Conservation (phyloP, 2,888 invertebrate genomes). For the Eurytoma californica region DNA sequence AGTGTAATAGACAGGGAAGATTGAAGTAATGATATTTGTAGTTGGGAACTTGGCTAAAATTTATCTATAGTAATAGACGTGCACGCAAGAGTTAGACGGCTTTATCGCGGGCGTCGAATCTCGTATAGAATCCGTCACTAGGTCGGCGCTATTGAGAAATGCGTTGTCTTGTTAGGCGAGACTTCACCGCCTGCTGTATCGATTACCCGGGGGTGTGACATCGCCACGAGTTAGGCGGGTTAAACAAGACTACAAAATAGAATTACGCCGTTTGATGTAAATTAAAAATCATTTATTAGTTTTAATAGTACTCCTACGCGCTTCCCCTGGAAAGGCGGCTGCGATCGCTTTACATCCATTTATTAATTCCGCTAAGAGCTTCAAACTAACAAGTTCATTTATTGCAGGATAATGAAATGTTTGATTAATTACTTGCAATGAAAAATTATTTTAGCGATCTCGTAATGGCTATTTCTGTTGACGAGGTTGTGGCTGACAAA, state of each 20-base stretch:
- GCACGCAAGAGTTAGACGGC: background rate
- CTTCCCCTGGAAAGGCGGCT: too few species aligned
- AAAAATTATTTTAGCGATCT: too few species aligned
- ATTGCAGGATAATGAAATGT: too few species aligned
- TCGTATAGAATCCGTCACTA: conserved; percentile 17
- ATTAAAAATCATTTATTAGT: too few species aligned
- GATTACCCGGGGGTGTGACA: conserved; percentile 16
- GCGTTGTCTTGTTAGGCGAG: conserved; percentile 41
- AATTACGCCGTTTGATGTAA: too few species aligned
- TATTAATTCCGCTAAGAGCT: too few species aligned
- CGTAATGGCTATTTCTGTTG: too few species aligned
- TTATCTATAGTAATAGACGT: background rate
- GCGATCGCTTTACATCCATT: too few species aligned
- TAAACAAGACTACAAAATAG: too few species aligned
- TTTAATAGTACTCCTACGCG: background rate
- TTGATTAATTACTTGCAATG: too few species aligned
- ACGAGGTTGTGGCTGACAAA: background rate
- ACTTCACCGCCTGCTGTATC: conserved; percentile 45
- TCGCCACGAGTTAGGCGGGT: background rate
- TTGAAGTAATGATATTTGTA: background rate
- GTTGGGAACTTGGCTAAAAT: background rate
- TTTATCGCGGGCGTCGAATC: conserved; percentile 35
- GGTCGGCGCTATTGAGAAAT: conserved; percentile 24
- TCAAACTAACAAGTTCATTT: too few species aligned
- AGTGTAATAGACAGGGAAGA: background rate